A percentile compares a stretch with the other conserved stretches of the same genome.
Conservation (phyloP, 2,113 vertebrate genomes). For the Nettapus auritus region DNA sequence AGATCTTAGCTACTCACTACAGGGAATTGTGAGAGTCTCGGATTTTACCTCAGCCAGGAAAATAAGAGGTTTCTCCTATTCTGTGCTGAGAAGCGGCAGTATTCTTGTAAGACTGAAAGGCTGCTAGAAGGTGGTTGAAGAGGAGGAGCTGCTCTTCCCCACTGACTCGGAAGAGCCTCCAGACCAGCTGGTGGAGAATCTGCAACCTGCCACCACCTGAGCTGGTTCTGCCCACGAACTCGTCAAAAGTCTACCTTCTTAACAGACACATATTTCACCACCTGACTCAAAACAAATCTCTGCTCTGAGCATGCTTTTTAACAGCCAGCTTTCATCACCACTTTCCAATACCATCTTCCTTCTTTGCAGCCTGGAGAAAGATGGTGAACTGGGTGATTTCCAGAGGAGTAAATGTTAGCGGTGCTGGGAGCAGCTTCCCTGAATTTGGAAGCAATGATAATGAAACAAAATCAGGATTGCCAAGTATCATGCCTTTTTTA, state of each 20-base stretch:
- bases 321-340: constrained; percentile 2
- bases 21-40: background rate
- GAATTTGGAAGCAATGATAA: background rate
- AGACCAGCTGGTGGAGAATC: constrained; percentile 38
- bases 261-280: constrained; percentile 14
- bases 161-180: background rate
- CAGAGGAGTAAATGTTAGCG: constrained; percentile 31
- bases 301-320: background rate
- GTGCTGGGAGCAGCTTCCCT: constrained; percentile 20
- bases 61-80: background rate
- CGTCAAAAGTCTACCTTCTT: background rate
- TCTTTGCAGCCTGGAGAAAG: background rate
- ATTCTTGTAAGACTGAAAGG: background rate
- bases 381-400: background rate
- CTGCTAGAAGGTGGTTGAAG: background rate
- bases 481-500: background rate
- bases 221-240: background rate
- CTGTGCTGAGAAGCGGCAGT: background rate
- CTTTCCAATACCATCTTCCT: background rate
- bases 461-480: background rate
- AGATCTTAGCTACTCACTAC: background rate
- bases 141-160: constrained; percentile 14
- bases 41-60: background rate
- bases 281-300: constrained; percentile 55
- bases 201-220: constrained; percentile 57